Evolutionary conservation across 2,113 vertebrate species (phyloP).

Genomic region (Lanius ludovicianus): DNA sequence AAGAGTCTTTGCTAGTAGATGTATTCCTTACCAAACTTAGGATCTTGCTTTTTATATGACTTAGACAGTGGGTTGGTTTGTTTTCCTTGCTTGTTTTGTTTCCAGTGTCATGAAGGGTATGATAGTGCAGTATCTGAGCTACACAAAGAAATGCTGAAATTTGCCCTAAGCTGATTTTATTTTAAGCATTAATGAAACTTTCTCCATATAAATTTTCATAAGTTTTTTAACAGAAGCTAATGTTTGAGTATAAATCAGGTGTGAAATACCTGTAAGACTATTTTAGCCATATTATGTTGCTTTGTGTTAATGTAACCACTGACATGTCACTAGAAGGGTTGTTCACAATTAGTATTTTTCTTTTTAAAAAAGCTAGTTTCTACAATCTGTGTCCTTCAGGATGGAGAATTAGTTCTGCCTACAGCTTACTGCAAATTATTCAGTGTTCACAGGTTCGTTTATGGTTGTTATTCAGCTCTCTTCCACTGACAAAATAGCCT

Average conservation of each 20-base stretch:
- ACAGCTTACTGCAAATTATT: conserved; percentile 31
- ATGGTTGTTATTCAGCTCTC: conserved; percentile 38
- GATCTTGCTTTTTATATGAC: neutral
- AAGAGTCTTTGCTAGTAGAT: neutral
- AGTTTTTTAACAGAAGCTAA: neutral
- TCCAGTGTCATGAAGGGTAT: neutral
- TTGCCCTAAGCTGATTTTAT: neutral
- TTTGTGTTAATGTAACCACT: neutral
- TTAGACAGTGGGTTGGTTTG: neutral
- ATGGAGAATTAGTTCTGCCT: conserved; percentile 29
- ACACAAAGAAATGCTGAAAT: neutral
- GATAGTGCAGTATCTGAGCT: neutral
- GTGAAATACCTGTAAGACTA: neutral
- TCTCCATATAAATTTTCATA: neutral
- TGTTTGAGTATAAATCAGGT: neutral
- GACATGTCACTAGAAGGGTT: neutral
- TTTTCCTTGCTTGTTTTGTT: neutral
- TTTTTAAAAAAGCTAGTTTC: neutral
- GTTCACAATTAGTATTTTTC: conserved; percentile 6
- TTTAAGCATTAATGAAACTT: neutral
- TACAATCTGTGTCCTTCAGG: conserved; percentile 2
- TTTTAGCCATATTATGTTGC: neutral
- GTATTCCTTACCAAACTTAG: neutral
- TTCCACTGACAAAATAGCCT: conserved; percentile 45
- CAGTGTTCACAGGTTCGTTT: conserved; percentile 27